Percentiles rank a stretch among this genome's conserved stretches.
These are phyloP conservation scores for Lochmaea crataegi DNA, from an alignment of 2,888 invertebrate genomes.

Conservation along the genomic window DNA sequence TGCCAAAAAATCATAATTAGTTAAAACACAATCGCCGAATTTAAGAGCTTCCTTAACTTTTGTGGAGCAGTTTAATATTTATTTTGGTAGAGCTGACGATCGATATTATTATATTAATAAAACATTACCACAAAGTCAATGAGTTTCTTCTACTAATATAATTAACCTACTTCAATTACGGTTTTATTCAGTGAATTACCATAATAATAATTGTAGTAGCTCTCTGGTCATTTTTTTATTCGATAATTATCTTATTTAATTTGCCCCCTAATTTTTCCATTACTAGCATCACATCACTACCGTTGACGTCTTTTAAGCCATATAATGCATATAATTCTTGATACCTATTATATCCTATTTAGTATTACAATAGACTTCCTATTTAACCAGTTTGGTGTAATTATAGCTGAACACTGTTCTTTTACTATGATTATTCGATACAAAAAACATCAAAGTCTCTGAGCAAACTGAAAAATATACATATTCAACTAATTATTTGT, in stretches of 20 bases:
- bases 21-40: too few relatives aligned
- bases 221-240: not conserved
- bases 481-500: too few relatives aligned
- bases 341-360: conserved; percentile 5
- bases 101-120: too few relatives aligned
- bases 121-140: too few relatives aligned
- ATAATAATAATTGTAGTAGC: not conserved
- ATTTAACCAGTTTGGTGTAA: not conserved
- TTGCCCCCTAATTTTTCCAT: conserved; percentile 8
- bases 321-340: conserved; percentile 3
- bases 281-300: conserved; percentile 13
- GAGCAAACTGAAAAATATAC: too few relatives aligned
- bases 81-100: too few relatives aligned
- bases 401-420: not conserved
- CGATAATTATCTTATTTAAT: conserved; percentile 6
- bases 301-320: not conserved
- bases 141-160: too few relatives aligned
- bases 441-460: too few relatives aligned
- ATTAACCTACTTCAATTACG: too few relatives aligned
- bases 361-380: conserved; percentile 17
- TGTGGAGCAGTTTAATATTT: too few relatives aligned
- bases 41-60: too few relatives aligned
- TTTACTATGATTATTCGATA: not conserved
- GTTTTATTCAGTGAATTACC: not conserved
- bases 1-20: too few relatives aligned